Percentiles rank a stretch among this genome's conserved stretches.
Conservation (phyloP, 2,888 invertebrate species). For the Carterocephalus palaemon region DNA sequence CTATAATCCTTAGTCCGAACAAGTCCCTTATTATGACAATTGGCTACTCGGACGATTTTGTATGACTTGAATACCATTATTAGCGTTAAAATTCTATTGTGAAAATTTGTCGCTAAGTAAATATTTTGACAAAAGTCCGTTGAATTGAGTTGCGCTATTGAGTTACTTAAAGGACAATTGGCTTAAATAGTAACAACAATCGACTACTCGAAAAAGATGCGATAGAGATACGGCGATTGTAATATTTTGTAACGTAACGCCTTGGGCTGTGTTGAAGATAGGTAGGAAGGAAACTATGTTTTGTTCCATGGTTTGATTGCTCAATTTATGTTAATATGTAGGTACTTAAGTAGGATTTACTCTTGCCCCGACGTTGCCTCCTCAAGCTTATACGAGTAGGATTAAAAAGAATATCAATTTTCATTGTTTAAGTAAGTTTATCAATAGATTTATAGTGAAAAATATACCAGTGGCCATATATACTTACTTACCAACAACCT, state of each 20-base stretch:
- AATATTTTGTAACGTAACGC: no score
- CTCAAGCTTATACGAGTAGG: no score
- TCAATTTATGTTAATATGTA: no score
- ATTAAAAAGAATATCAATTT: no score
- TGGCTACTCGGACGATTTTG: slow-evolving; percentile 47
- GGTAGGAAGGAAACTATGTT: no score
- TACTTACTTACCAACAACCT: no score
- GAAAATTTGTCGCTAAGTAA: slow-evolving; percentile 57
- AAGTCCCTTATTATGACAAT: slow-evolving; percentile 63
- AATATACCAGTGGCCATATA: no score
- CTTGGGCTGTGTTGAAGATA: neutral
- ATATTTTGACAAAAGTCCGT: slow-evolving; percentile 76
- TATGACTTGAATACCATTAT: slow-evolving; percentile 64
- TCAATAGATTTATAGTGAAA: no score
- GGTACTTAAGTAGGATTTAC: neutral
- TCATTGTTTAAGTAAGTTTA: no score
- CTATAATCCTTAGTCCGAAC: neutral
- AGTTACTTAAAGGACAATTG: slow-evolving; percentile 68
- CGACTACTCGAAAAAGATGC: slow-evolving; percentile 44
- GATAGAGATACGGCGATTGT: slow-evolving; percentile 13
- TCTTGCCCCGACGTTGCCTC: no score
- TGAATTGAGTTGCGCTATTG: slow-evolving; percentile 69
- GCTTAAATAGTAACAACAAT: slow-evolving; percentile 46
- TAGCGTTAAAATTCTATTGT: slow-evolving; percentile 66
- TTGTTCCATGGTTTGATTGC: no score